phyloP scores from a whole-genome alignment of 2,797 vertebrate species.

The Scolopax rusticola region DNA sequence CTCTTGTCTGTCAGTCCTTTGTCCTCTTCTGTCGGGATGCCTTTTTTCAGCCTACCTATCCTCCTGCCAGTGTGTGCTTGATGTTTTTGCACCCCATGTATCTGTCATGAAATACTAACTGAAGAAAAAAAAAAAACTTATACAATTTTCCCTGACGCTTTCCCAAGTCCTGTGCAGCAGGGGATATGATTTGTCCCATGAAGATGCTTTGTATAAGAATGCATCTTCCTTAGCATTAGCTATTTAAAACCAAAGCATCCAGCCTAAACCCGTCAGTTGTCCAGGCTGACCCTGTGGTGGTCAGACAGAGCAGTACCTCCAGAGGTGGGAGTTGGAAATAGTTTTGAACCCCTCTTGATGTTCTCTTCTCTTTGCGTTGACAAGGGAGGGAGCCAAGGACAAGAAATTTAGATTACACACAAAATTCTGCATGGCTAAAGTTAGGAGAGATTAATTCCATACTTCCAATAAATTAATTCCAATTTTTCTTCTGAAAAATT shows the following conservation, averaged over 20 bases:
- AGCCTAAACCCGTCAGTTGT: neutral
- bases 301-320: neutral
- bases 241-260: neutral
- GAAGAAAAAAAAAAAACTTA: neutral
- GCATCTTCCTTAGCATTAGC: neutral
- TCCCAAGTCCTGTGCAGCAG: neutral
- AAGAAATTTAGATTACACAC: neutral
- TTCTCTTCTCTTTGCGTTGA: neutral
- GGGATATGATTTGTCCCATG: neutral
- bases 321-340: neutral
- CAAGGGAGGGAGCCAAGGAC: neutral
- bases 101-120: neutral
- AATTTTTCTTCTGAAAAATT: neutral
- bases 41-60: neutral
- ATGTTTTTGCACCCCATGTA: neutral
- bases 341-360: neutral
- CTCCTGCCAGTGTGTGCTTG: fast-evolving
- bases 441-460: neutral
- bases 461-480: too few relatives aligned
- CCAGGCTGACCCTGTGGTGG: neutral
- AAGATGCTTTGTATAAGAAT: neutral
- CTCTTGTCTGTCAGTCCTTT: neutral
- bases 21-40: fast-evolving
- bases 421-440: neutral
- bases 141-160: neutral